Evolutionary conservation across 2,888 invertebrate species (phyloP), one percentile per base, ranked within the genome.

Genomic region (Drosophila kanekoi): DNA sequence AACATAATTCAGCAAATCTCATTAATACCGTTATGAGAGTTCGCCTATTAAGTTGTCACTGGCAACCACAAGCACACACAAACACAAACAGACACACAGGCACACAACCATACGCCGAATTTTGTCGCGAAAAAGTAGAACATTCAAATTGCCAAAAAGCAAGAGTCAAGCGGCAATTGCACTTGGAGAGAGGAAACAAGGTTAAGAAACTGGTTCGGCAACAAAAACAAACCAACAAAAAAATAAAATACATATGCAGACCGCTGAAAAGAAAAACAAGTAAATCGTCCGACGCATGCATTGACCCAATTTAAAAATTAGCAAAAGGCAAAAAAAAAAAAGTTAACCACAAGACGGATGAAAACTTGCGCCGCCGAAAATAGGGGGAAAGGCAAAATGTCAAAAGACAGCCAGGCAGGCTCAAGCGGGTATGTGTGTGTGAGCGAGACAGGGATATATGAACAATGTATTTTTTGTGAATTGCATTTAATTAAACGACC

Each of bases 171-270:
- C 74, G 67, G 52, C 79, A 73, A 75, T 77, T 84, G 86, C 86
- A 84, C 79, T 84, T 86, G 83, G 71, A 74, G 60, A 71, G 69
- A 71, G 69, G 66, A 85, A 85, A 85, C 87, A 85, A 85, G 85
- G 85, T 85, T 84, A 85, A 80, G 65, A 87, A 85, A 85, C 85
- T 85, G 85, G 85, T 87, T 87, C 84, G 78, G 6, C 67, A 66
- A 71, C 57, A 61, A 28, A 28, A 28, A 58, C 61, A 71, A 69
- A 37, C 35, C 60, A 63, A 64, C 61, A 61, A 58, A 65, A 68
- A 66, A 67, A 56, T 57, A 66, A 60, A 47, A 64, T 51, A 58
- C 44, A 58, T 49, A 60, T 63, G 18, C 41, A 40, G 40, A 38
- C 5, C 40, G 40, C 28, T 52, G 52, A 52, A 40, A 52, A 60